Evolutionary conservation across 2,888 invertebrate species (phyloP).

Genomic region (Hedya salicella): DNA sequence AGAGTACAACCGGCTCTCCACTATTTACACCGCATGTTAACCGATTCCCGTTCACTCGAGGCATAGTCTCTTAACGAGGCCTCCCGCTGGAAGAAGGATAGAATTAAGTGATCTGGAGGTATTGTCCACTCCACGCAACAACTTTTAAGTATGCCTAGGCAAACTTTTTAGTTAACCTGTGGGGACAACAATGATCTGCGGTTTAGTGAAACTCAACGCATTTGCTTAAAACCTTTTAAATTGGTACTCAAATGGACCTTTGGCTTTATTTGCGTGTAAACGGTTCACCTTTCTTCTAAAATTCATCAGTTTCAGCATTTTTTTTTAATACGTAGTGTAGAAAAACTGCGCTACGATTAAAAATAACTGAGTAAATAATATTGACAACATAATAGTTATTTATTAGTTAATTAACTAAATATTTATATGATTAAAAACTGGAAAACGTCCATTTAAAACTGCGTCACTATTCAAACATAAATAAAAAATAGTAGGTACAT

Average conservation of each 20-base stretch:
- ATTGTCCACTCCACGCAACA: constrained; percentile 13
- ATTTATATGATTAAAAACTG: too few species aligned
- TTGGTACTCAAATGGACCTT: constrained; percentile 8
- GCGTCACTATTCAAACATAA: too few species aligned
- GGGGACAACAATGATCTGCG: constrained; percentile 21
- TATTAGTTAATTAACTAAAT: too few species aligned
- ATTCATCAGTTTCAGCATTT: too few species aligned
- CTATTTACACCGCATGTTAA: background rate
- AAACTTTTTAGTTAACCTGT: constrained; percentile 31
- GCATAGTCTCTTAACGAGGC: constrained; percentile 7
- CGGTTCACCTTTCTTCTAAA: background rate
- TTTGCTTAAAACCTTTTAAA: constrained; percentile 17
- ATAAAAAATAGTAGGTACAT: too few species aligned
- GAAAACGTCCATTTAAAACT: too few species aligned
- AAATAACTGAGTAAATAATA: too few species aligned
- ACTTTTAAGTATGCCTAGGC: constrained; percentile 39
- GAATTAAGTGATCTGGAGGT: constrained; percentile 9
- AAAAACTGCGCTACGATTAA: too few species aligned
- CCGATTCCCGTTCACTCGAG: background rate
- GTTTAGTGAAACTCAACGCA: constrained; percentile 1
- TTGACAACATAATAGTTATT: too few species aligned
- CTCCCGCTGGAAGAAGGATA: background rate
- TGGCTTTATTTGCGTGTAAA: background rate
- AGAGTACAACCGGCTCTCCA: background rate
- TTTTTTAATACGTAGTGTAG: too few species aligned